Conservation (phyloP, 2,797 vertebrate genomes). For the Alauda arvensis region DNA sequence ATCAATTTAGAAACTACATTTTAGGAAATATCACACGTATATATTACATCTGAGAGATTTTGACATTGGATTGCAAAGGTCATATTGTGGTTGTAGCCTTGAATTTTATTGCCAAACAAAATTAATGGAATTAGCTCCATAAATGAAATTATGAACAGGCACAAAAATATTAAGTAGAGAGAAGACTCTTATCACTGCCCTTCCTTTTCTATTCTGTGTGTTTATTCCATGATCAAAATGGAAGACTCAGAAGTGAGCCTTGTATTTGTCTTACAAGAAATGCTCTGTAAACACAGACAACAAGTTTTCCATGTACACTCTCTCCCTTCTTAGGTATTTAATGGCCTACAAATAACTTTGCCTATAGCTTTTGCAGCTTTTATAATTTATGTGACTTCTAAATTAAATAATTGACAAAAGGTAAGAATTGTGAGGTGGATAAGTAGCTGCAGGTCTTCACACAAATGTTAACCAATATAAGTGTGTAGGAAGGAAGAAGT, state of each 20-base stretch:
- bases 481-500: background rate
- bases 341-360: background rate
- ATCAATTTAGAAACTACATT: background rate
- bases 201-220: background rate
- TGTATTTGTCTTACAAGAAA: background rate
- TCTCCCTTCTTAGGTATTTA: background rate
- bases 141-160: background rate
- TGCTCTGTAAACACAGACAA: background rate
- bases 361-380: background rate
- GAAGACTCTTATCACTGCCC: background rate
- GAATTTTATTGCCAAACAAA: background rate
- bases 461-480: background rate
- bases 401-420: background rate
- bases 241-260: background rate
- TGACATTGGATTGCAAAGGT: background rate
- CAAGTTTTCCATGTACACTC: background rate
- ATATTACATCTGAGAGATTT: background rate
- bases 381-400: background rate
- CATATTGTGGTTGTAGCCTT: background rate
- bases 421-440: background rate
- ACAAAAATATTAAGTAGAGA: background rate
- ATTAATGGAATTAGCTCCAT: background rate
- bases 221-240: background rate
- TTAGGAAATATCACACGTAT: fast-evolving
- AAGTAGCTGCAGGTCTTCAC: background rate